Conservation (phyloP, 2,113 vertebrate genomes). For the Neogale vison region DNA sequence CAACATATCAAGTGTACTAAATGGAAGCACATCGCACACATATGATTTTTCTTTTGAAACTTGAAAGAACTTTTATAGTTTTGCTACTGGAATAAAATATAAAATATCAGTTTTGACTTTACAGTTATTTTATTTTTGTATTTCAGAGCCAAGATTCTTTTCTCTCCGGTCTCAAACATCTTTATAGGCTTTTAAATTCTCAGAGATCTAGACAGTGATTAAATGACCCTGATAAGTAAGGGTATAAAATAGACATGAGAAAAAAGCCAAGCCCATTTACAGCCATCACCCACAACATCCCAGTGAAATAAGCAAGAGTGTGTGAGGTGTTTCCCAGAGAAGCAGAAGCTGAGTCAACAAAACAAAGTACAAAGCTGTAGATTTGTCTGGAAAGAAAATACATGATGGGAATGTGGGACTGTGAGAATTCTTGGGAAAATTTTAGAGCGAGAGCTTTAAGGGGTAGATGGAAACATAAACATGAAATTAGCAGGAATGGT, state of each 20-base stretch:
- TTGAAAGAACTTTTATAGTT: background rate
- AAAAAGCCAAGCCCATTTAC: background rate
- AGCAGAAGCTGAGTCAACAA: background rate
- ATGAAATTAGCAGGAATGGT: background rate
- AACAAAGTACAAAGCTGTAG: slow-evolving; percentile 21
- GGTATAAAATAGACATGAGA: background rate
- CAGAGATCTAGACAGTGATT: background rate
- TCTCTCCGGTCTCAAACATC: background rate
- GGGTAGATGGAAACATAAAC: background rate
- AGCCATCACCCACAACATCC: background rate
- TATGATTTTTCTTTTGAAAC: background rate
- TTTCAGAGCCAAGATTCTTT: background rate
- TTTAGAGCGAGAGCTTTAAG: background rate
- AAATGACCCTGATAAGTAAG: background rate
- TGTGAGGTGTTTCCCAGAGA: background rate
- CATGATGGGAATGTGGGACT: background rate
- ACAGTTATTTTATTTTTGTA: background rate
- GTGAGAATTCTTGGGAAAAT: background rate
- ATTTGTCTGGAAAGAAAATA: background rate
- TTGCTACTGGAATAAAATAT: background rate
- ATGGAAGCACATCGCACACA: background rate
- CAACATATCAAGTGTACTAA: background rate
- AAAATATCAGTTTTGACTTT: background rate
- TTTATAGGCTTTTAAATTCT: background rate
- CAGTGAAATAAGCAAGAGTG: background rate